A percentile compares a stretch with the other conserved stretches of the same genome.
Evolutionary conservation across 2,797 vertebrate genomes (phyloP).

Genomic region (Leptodactylus fallax): DNA sequence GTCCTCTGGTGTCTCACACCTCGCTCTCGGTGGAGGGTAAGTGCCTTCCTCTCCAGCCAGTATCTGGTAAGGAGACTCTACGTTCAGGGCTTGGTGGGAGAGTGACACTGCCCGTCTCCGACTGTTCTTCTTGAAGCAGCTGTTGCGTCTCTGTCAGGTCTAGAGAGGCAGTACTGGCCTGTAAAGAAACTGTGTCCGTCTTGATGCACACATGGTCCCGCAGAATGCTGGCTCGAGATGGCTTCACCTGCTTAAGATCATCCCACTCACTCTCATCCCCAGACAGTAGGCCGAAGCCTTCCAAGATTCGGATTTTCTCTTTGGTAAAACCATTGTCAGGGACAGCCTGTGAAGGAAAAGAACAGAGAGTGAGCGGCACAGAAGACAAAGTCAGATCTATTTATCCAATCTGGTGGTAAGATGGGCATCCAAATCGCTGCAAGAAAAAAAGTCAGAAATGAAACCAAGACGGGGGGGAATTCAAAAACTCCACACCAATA

Average conservation of each 20-base stretch:
- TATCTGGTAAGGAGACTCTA: constrained; percentile 89
- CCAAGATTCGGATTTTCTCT: constrained; percentile 98
- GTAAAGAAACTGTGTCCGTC: constrained; percentile 95
- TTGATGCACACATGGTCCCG: constrained; percentile 93
- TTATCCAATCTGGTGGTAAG: too few relatives aligned
- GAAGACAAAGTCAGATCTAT: neutral
- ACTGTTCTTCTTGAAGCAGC: constrained; percentile 94
- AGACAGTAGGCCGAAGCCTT: constrained; percentile 95
- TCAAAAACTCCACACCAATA: too few relatives aligned
- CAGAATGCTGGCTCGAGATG: constrained; percentile 88
- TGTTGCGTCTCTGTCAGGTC: constrained; percentile 96
- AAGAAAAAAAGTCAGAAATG: too few relatives aligned
- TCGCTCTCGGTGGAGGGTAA: constrained; percentile 94
- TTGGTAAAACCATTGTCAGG: constrained; percentile 92
- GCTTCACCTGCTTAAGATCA: constrained; percentile 94
- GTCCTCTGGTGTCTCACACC: constrained; percentile 79
- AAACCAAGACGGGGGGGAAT: too few relatives aligned
- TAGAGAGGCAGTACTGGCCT: constrained; percentile 93
- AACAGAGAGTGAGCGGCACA: neutral
- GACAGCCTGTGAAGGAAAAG: constrained; percentile 74
- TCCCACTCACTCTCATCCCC: constrained; percentile 94
- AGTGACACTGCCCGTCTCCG: constrained; percentile 93
- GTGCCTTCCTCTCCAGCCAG: constrained; percentile 90
- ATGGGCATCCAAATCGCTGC: too few relatives aligned
- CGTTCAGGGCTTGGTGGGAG: constrained; percentile 84